These are phyloP conservation scores for Heterodera filipjevi DNA, from an alignment of 2,888 invertebrate genomes.

Conservation along the genomic window DNA sequence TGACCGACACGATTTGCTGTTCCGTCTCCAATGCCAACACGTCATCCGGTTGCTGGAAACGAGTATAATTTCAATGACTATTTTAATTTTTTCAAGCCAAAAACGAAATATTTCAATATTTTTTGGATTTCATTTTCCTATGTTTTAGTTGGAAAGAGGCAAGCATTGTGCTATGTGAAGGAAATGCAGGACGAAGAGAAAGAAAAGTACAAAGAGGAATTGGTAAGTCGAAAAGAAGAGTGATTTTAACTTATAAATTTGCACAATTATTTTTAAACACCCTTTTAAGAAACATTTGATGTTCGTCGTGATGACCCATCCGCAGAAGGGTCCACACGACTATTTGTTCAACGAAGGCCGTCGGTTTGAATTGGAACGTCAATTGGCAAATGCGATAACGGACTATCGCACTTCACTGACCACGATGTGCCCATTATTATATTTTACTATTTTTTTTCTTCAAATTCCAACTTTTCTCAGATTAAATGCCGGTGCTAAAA, in stretches of 20 bases:
- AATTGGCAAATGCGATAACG: slow-evolving; percentile 46
- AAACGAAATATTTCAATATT: background rate
- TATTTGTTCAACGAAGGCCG: slow-evolving; percentile 41
- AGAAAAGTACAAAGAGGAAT: slow-evolving; percentile 31
- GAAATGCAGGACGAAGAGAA: slow-evolving; percentile 39
- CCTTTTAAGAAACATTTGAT: slow-evolving; percentile 29
- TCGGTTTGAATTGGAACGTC: slow-evolving; percentile 42
- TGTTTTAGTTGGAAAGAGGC: slow-evolving; percentile 36
- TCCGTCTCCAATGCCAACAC: slow-evolving; percentile 45
- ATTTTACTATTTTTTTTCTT: background rate
- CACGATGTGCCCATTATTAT: slow-evolving; percentile 35
- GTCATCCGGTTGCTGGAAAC: slow-evolving; percentile 42
- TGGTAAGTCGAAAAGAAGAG: slow-evolving; percentile 13
- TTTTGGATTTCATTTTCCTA: background rate
- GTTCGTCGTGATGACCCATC: slow-evolving; percentile 43
- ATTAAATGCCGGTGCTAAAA: slow-evolving; percentile 87
- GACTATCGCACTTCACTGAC: slow-evolving; percentile 43
- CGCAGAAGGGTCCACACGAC: slow-evolving; percentile 39
- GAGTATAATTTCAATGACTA: too few relatives aligned
- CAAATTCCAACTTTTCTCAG: slow-evolving; percentile 68
- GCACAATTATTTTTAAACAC: background rate
- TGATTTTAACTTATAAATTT: background rate
- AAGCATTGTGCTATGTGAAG: slow-evolving; percentile 40
- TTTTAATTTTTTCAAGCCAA: slow-evolving; percentile 7
- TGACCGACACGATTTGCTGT: slow-evolving; percentile 39